Evolutionary conservation across 2,888 invertebrate genomes (phyloP).

Genomic region (Cynaeus angustus): DNA sequence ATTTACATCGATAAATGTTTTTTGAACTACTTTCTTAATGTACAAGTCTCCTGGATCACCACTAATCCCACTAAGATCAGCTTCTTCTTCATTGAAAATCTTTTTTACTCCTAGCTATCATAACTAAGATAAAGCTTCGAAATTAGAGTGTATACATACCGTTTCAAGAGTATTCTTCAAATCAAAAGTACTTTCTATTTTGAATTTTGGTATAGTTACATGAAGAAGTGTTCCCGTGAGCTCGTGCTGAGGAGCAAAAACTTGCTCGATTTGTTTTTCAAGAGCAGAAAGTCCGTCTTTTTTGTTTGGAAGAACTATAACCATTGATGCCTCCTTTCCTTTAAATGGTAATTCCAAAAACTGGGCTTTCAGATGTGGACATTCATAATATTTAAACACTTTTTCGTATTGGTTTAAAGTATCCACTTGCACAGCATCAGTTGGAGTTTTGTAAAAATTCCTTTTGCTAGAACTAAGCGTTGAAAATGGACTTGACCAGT

Average conservation of each 20-base stretch:
- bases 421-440: neutral
- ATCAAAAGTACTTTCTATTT: constrained; percentile 8
- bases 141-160: neutral
- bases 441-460: neutral
- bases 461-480: neutral
- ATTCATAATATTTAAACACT: neutral
- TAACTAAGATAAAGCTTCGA: no score
- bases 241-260: constrained; percentile 7
- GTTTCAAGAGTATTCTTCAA: neutral
- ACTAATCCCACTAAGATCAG: constrained; percentile 1
- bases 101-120: neutral
- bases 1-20: neutral
- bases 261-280: constrained; percentile 1
- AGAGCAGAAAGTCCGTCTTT: constrained; percentile 8
- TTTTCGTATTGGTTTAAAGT: neutral
- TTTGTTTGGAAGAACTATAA: neutral
- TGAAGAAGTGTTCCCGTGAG: neutral
- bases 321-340: neutral
- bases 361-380: neutral
- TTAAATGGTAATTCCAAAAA: constrained; percentile 2
- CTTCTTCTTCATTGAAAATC: neutral
- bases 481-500: constrained; percentile 10
- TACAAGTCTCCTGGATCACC: neutral
- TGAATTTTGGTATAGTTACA: constrained; percentile 19
- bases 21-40: neutral